Base-by-base conservation (phyloP, 2,888 invertebrate species). In the Flexamia atlantica region DNA sequence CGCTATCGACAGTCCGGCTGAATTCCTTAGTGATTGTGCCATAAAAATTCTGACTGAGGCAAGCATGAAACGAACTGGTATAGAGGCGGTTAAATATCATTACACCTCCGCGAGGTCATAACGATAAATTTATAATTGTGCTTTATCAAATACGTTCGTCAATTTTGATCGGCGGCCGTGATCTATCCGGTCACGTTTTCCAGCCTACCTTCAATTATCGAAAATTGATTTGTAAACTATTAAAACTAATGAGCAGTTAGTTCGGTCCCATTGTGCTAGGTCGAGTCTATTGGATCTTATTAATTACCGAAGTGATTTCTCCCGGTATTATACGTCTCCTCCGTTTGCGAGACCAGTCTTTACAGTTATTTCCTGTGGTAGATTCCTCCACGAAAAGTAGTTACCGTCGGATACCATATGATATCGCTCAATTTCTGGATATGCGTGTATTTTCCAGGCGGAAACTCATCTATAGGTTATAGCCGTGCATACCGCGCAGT, bases 171-270 rank as follows among this genome's bases (percentile, higher is more conserved):
- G 53, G 53, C 76, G 50, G 25, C 76, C 20, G 76, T 79, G 79
- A 79, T 79, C 79, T 50, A 79, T 36, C 79, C 79, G 79, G 79
- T 79, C 79, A 79, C 79, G 79, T 79, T 57, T 79, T 36, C 36
- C 79, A 23, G 32, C 76, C 79, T 79, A 79, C 79, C 79, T 79
- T 79, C 79, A 79, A 79, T 79, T 79, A 79, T 20, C 32, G 79
- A 53, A 79, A 79, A 79, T 79, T 79, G 79, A 79, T 79, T 79
- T 79, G 79, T 79, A 53, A 79, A 79, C 57, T 79, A 79, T 79
- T 50, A 79, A 79, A 79, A 79, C 50, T 79, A 79, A 79, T 79
- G 79, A 79, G 57, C 53, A 50, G 79, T 79, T 57, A 57, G 79
- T 20, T 76, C 28, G 79, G 57, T 50, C 28, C 50, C 57, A 79